Conservation (phyloP, 2,888 invertebrate species). For the Flexamia atlantica region DNA sequence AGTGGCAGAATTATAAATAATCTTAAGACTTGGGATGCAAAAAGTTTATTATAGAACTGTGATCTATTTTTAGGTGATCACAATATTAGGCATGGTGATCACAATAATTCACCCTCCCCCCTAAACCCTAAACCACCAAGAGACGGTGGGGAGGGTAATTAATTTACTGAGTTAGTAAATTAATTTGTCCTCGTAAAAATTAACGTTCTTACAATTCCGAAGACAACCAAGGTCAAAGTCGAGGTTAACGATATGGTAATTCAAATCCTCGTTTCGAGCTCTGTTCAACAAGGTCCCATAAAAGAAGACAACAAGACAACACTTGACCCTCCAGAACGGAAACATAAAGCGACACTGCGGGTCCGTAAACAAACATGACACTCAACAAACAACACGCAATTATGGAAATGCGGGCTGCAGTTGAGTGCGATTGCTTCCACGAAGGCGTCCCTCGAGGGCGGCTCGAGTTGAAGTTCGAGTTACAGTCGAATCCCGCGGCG, state of each 20-base stretch:
- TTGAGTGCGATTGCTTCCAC: conserved; percentile 2
- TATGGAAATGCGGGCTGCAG: conserved; percentile 16
- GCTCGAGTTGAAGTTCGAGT: neutral
- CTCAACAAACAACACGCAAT: conserved; percentile 13
- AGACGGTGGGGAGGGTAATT: no score
- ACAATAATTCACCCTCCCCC: no score
- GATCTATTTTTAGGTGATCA: no score
- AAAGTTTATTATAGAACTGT: no score
- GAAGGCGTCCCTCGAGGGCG: conserved; percentile 17
- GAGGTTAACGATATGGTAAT: neutral
- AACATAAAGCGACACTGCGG: conserved; percentile 7
- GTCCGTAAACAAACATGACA: conserved; percentile 3
- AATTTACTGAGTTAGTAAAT: no score
- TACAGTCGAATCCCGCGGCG: neutral
- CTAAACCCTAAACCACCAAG: no score
- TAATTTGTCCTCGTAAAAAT: no score
- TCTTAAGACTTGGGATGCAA: no score
- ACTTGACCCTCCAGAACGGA: neutral
- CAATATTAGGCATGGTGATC: no score
- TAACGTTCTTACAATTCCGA: no score
- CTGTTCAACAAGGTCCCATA: neutral
- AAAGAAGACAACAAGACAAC: neutral
- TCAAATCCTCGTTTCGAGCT: neutral
- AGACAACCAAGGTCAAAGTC: neutral
- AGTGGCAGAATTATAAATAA: no score